A percentile compares a stretch with the other conserved stretches of the same genome.
Conservation (phyloP, 2,888 invertebrate species). For the Dryomyza anilis region DNA sequence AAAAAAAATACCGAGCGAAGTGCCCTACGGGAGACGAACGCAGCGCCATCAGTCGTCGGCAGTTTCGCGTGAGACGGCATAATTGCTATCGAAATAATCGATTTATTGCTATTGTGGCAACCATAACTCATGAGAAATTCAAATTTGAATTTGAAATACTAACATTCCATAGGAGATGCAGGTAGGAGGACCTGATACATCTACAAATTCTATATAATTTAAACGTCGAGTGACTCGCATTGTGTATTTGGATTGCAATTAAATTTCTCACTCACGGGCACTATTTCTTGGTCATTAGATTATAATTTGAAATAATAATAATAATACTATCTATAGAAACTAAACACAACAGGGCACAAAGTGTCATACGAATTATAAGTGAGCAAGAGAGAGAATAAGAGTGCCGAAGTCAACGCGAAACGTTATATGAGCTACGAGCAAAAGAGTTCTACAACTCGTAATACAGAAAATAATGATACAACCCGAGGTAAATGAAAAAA, state of each 20-base stretch:
- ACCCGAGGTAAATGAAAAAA: conserved; percentile 51
- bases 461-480: conserved; percentile 43
- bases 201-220: no score
- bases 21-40: not conserved
- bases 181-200: no score
- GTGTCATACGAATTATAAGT: not conserved
- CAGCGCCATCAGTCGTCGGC: not conserved
- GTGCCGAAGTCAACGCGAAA: not conserved
- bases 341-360: not conserved
- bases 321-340: not conserved
- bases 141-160: not conserved
- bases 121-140: not conserved
- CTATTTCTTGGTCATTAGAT: not conserved
- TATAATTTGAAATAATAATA: not conserved
- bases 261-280: no score
- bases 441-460: not conserved
- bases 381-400: not conserved
- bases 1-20: no score
- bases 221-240: no score
- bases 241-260: not conserved
- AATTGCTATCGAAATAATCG: not conserved
- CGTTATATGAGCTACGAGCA: no score
- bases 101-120: not conserved
- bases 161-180: not conserved
- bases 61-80: not conserved